Base-by-base conservation (phyloP, 2,797 vertebrate genomes). In the Coreius guichenoti region DNA sequence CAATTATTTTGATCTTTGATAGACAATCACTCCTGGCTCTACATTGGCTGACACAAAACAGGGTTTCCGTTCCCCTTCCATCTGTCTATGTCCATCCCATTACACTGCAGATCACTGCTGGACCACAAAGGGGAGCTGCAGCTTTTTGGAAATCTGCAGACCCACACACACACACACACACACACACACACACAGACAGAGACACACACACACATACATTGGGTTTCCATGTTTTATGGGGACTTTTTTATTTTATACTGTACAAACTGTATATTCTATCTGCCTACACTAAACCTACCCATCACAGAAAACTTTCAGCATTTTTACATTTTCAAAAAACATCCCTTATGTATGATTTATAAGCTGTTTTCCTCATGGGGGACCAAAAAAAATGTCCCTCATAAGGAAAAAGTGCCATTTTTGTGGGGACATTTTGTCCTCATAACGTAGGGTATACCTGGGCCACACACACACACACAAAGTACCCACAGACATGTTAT, bases 81-180 rank as follows among this genome's bases (percentile, higher is more conserved):
- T 74, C 56, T 73, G 54, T 80, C 39, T 13, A 23, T 4, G 29
- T 63, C 77, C 83, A 80, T 73, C 54, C 68, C 67, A 39, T 56
- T 36, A 4, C 75, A 85, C 13, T 85, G 83, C 84, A 85, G 84
- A 85, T 93, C 95, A 94, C 89, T 45, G 91, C 92, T 82, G 93
- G 93, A 92, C 96, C 96, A 96, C 96, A 96, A 89, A 96, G 96
- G 95, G 96, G 96, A 96, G 96, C 96, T 97, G 94, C 95, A 95
- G 96, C 95, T 96, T 93, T 95, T 95, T 92, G 85, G 92, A 94
- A 94, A 86, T 76, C 70, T 88, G 85, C 70, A 90, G 49, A 88
- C 43, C 88, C 49, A 47, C 78, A 61, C 23, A 36, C 23, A 61
- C 56, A 63, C 54, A 80, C 83, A 33, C 45, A 29, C 83, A 74